Conservation (phyloP, 2,888 invertebrate species). For the Homarus gammarus region DNA sequence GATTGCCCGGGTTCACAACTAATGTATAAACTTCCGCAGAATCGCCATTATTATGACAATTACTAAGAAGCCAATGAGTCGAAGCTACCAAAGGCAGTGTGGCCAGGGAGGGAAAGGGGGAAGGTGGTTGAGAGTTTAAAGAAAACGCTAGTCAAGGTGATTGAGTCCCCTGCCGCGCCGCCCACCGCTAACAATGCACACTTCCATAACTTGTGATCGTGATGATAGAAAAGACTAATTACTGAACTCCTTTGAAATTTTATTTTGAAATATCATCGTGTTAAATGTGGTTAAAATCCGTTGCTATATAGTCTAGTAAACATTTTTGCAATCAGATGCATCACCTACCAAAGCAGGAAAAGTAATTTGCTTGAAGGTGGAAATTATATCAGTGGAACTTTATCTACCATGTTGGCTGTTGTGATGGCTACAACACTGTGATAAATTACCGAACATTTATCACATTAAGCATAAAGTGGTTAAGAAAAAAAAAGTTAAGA, state of each 20-base stretch:
- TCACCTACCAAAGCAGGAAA: too few relatives aligned
- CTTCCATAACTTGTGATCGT: too few relatives aligned
- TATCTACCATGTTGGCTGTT: background rate
- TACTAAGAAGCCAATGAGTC: constrained; percentile 42
- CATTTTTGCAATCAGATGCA: too few relatives aligned
- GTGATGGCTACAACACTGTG: background rate
- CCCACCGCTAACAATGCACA: too few relatives aligned
- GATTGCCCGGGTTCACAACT: constrained; percentile 46
- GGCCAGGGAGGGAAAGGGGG: background rate
- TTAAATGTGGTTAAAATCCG: too few relatives aligned
- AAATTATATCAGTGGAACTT: background rate
- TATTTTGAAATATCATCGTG: too few relatives aligned
- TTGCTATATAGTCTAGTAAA: too few relatives aligned
- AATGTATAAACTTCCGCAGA: constrained; percentile 53
- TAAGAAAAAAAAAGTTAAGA: background rate
- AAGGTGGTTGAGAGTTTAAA: background rate
- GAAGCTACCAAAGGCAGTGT: background rate
- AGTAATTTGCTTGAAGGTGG: background rate
- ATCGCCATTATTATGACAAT: constrained; percentile 40
- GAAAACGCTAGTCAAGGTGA: too few relatives aligned
- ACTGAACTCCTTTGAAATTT: too few relatives aligned
- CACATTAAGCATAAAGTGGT: background rate
- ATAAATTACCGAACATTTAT: background rate
- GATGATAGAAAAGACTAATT: too few relatives aligned
- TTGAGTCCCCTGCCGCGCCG: too few relatives aligned